Percentiles rank a stretch among this genome's conserved stretches.
These are phyloP conservation scores for Eidolon helvum DNA, from an alignment of 2,113 vertebrate species.

Conservation along the genomic window DNA sequence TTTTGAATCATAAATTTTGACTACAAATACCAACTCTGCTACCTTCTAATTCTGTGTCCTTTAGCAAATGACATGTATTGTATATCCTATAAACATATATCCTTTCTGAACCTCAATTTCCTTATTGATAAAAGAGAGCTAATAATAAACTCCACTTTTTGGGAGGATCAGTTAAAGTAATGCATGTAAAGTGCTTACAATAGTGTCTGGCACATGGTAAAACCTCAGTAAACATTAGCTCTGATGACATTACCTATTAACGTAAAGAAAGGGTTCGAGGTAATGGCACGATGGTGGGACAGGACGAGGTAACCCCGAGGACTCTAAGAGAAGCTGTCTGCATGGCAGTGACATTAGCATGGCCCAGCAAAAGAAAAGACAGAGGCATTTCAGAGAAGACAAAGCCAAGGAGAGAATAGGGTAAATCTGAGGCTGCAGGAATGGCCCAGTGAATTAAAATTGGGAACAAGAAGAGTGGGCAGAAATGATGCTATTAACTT, in stretches of 20 bases:
- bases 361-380: neutral
- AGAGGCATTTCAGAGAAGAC: neutral
- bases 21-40: neutral
- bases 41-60: neutral
- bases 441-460: neutral
- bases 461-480: neutral
- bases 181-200: neutral
- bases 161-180: neutral
- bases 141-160: neutral
- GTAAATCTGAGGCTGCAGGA: neutral
- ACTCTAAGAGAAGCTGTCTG: neutral
- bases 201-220: neutral
- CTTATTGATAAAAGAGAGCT: neutral
- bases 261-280: neutral
- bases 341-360: neutral
- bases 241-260: neutral
- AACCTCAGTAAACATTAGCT: neutral
- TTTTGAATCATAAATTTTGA: neutral
- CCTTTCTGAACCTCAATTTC: neutral
- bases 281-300: neutral
- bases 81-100: neutral
- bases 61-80: neutral
- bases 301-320: neutral
- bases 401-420: neutral
- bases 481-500: neutral